These are phyloP conservation scores for Pinna nobilis DNA, from an alignment of 1,140 invertebrate species.

Conservation along the genomic window DNA sequence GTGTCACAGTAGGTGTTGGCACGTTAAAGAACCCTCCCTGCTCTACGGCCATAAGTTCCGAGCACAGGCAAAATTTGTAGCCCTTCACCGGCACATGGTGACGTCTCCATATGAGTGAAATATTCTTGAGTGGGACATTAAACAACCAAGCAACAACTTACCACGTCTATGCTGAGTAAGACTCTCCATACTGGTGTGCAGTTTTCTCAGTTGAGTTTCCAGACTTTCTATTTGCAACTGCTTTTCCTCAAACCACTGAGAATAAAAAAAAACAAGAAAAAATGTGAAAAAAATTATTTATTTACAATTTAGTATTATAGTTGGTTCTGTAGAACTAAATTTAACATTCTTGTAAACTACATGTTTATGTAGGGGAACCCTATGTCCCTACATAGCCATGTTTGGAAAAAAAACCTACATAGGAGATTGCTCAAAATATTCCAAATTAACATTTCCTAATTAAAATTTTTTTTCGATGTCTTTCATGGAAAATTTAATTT, in stretches of 20 bases:
- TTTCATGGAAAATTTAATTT: too few species aligned
- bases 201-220: constrained; percentile 90
- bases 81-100: constrained; percentile 98
- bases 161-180: constrained; percentile 88
- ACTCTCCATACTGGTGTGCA: constrained; percentile 91
- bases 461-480: too few species aligned
- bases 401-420: too few species aligned
- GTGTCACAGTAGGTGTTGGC: constrained; percentile 94
- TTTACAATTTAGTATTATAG: too few species aligned
- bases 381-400: too few species aligned
- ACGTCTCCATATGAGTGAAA: constrained; percentile 82
- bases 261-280: constrained; percentile 46
- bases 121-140: background rate
- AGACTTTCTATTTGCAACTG: constrained; percentile 93
- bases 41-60: too few species aligned
- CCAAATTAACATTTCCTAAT: too few species aligned
- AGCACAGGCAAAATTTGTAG: constrained; percentile 98
- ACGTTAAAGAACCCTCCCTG: too few species aligned
- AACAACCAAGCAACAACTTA: constrained; percentile 32
- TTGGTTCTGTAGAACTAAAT: too few species aligned
- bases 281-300: background rate
- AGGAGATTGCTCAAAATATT: too few species aligned
- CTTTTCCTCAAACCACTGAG: constrained; percentile 99
- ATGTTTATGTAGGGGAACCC: too few species aligned
- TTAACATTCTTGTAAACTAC: too few species aligned